Evolutionary conservation across 1,140 invertebrate genomes (phyloP), one percentile per base, ranked within the genome.

Genomic region (Lasioglossum albipes): DNA sequence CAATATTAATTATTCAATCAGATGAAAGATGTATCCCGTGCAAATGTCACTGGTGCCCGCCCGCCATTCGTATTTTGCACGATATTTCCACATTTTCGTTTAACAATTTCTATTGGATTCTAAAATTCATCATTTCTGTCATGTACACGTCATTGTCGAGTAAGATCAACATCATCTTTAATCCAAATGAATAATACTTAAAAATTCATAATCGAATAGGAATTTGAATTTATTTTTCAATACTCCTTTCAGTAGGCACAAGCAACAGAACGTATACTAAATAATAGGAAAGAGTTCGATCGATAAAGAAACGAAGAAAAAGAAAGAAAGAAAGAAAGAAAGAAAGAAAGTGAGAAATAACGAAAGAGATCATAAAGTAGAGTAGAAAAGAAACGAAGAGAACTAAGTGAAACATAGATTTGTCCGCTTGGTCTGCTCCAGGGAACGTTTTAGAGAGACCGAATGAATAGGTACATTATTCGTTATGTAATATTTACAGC

Each of bases 401-500:
- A 41, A 61, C 62, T 7, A 67, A 75, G 54, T 68, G 61, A 70
- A 42, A 79, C 59, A 27, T 66, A 49, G 41, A 52, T 76, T 54
- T 80, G 42, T 84, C 36, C 22, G n/a, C 42, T n/a, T 36, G 64
- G 61, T 81, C 49, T 57, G n/a, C 59, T 13, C 52, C 16, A 70
- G 45, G 13, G 12, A 45, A 0, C 65, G 68, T 1, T 68, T 36
- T 65, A 41, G 31, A 13, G 54, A 54, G 67, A 85, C n/a, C 36
- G 64, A 68, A 83, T 76, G 49, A 27, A 42, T 67, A 86, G 65
- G 74, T 85, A 82, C 67, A 68, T 66, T 83, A 67, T 69, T 41
- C 20, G 27, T 78, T 20, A 75, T 79, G 49, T 84, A 61, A 36
- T 87, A 84, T 87, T 72, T 86, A 87, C 85, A 87, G 73, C 41